phyloP scores from a whole-genome alignment of 2,888 invertebrate genomes.

The Alsophila aescularia region DNA sequence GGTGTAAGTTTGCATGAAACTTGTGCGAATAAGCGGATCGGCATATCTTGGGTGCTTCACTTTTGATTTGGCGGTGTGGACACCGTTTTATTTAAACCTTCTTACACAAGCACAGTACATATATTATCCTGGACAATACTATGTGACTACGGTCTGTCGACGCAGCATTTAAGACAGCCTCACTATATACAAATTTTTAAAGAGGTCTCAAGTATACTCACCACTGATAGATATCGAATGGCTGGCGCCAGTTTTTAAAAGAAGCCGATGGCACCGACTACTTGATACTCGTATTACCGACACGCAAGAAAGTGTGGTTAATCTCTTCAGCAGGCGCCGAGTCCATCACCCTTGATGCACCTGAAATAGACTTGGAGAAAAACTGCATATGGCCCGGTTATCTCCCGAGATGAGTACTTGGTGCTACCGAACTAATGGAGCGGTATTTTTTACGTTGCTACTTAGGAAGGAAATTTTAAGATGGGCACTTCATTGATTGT shows the following conservation, averaged over 20 bases:
- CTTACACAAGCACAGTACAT: too few species aligned
- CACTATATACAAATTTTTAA: slow-evolving; percentile 28
- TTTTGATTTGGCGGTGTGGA: too few species aligned
- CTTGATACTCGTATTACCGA: slow-evolving; percentile 9
- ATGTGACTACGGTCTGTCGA: too few species aligned
- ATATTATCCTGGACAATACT: too few species aligned
- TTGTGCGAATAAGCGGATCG: too few species aligned
- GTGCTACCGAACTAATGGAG: slow-evolving; percentile 47
- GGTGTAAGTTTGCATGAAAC: too few species aligned
- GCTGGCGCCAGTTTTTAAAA: slow-evolving; percentile 61
- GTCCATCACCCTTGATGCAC: slow-evolving; percentile 56
- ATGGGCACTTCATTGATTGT: slow-evolving; percentile 8
- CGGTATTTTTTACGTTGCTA: slow-evolving; percentile 37
- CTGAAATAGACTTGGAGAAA: slow-evolving; percentile 68
- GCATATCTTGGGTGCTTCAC: too few species aligned
- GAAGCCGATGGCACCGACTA: slow-evolving; percentile 45
- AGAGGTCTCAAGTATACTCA: slow-evolving; percentile 43
- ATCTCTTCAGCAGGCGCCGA: slow-evolving; percentile 61
- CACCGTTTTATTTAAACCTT: too few species aligned
- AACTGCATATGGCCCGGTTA: slow-evolving; percentile 70
- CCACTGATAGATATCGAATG: slow-evolving; percentile 48
- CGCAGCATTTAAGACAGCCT: not conserved
- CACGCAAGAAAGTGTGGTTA: slow-evolving; percentile 44
- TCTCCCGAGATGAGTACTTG: slow-evolving; percentile 50
- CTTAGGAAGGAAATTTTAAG: slow-evolving; percentile 3